Evolutionary conservation across 2,888 invertebrate species (phyloP).

Genomic region (Latrodectus hesperus): DNA sequence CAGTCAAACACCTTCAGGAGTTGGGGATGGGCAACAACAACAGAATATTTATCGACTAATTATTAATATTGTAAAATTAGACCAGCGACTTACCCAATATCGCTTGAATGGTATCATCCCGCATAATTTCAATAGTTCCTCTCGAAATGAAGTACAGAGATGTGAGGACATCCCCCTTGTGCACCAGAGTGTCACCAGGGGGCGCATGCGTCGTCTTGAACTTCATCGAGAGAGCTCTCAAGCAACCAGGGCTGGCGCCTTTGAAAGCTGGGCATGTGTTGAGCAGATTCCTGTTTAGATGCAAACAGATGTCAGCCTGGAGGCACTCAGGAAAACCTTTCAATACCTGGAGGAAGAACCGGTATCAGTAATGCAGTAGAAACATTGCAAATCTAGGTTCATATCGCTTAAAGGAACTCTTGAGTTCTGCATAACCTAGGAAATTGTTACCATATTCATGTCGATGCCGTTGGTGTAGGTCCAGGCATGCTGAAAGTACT

Average conservation of each 20-base stretch:
- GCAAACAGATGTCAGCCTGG: constrained; percentile 98
- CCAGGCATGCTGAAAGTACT: constrained; percentile 99
- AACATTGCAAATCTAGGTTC: not conserved
- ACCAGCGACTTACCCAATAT: constrained; percentile 84
- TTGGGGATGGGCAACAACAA: too few relatives aligned
- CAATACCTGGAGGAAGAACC: constrained; percentile 78
- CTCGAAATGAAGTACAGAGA: constrained; percentile 96
- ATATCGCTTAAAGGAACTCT: not conserved
- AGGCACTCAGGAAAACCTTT: constrained; percentile 99
- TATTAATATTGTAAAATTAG: too few relatives aligned
- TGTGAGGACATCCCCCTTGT: constrained; percentile 95
- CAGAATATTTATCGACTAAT: too few relatives aligned
- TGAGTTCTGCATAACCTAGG: not conserved
- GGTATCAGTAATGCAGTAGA: not conserved
- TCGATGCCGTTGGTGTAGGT: constrained; percentile 99
- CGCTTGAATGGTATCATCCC: constrained; percentile 97
- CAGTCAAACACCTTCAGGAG: too few relatives aligned
- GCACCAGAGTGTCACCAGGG: constrained; percentile 93
- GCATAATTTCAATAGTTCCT: constrained; percentile 97
- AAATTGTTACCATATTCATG: constrained; percentile 86
- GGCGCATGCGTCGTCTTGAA: constrained; percentile 98
- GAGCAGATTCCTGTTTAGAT: constrained; percentile 94
- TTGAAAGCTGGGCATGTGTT: constrained; percentile 95
- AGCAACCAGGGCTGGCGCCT: constrained; percentile 96
- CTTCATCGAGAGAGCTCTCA: constrained; percentile 96